Percentiles rank a stretch among this genome's conserved stretches.
Conservation (phyloP, 2,888 invertebrate genomes). For the Dynastes hyllus region DNA sequence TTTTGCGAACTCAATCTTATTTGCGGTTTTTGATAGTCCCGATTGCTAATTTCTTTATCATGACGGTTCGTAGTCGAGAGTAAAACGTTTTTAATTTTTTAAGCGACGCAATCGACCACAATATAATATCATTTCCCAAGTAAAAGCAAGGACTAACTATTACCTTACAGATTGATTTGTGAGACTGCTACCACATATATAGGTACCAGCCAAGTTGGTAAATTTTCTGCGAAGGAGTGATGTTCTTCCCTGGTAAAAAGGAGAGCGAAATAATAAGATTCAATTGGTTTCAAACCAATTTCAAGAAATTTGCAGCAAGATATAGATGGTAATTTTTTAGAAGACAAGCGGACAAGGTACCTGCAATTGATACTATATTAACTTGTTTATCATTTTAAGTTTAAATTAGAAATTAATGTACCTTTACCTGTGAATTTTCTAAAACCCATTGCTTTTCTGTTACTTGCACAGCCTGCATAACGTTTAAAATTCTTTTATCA, state of each 20-base stretch:
- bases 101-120: not conserved
- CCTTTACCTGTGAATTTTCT: no score
- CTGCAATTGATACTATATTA: no score
- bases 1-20: not conserved
- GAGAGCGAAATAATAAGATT: no score
- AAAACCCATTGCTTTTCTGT: no score
- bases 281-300: no score
- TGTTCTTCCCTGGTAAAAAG: no score
- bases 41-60: not conserved
- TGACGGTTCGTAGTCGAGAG: not conserved
- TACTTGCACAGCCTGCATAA: no score
- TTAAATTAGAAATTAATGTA: no score
- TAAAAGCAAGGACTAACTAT: not conserved
- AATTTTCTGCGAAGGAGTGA: not conserved
- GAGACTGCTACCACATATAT: not conserved
- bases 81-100: slow-evolving; percentile 7
- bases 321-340: no score
- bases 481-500: not conserved
- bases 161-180: not conserved
- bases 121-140: not conserved
- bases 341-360: no score
- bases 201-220: not conserved
- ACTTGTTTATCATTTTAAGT: no score
- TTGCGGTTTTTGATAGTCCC: not conserved
- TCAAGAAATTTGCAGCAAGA: no score